Evolutionary conservation across 1,140 invertebrate genomes (phyloP).

Genomic region (Drosophila bifasciata): DNA sequence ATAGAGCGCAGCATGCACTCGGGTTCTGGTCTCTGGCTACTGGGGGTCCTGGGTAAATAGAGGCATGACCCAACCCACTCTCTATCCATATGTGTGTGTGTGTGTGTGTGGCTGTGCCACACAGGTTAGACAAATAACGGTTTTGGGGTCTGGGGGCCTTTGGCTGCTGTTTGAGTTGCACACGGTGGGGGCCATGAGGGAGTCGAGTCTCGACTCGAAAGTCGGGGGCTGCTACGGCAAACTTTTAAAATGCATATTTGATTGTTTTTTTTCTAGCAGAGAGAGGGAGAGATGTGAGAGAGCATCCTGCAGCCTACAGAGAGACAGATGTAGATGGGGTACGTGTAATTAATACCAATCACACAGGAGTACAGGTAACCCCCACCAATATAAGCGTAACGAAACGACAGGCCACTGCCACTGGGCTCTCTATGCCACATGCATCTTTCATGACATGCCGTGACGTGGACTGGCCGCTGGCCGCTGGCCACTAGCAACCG

Average conservation of each 20-base stretch:
- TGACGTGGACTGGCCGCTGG: background rate
- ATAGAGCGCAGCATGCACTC: constrained; percentile 78
- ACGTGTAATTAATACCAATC: constrained; percentile 62
- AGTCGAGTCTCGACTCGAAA: constrained; percentile 54
- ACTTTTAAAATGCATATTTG: constrained; percentile 82
- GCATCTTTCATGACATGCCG: constrained; percentile 7
- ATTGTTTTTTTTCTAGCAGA: constrained; percentile 50
- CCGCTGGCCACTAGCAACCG: too few species aligned
- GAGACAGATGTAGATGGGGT: constrained; percentile 22
- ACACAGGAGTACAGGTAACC: constrained; percentile 17
- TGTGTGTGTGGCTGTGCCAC: constrained; percentile 38
- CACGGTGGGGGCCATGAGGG: constrained; percentile 60
- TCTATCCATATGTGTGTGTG: constrained; percentile 16
- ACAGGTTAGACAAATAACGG: constrained; percentile 79
- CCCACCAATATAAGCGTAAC: too few species aligned
- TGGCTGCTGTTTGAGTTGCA: constrained; percentile 74
- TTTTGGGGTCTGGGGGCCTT: constrained; percentile 63
- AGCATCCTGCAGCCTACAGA: constrained; percentile 24
- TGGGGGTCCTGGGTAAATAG: constrained; percentile 70
- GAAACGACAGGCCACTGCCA: constrained; percentile 5
- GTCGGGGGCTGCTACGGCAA: constrained; percentile 31
- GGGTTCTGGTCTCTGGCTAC: constrained; percentile 1
- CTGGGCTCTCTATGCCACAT: constrained; percentile 1
- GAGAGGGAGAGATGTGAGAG: constrained; percentile 19
- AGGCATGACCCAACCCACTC: constrained; percentile 44